Evolutionary conservation across 2,888 invertebrate genomes (phyloP).

Genomic region (Epinotia brunnichana): DNA sequence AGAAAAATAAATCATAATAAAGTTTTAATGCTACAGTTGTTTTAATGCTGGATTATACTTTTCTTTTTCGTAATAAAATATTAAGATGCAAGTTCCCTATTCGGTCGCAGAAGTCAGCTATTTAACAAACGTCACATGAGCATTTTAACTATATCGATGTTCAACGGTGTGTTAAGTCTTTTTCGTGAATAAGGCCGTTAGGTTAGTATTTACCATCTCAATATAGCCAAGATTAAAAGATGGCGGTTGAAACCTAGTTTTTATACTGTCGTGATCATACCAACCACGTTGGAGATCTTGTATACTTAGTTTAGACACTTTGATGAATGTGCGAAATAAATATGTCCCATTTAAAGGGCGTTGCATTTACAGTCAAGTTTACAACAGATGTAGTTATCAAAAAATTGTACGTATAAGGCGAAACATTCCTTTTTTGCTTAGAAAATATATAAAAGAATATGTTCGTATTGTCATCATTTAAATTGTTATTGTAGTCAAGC

Average conservation of each 20-base stretch:
- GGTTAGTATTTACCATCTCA: neutral
- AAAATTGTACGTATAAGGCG: constrained; percentile 21
- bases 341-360: constrained; percentile 29
- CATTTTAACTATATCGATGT: no score
- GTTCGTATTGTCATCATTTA: constrained; percentile 15
- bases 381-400: constrained; percentile 16
- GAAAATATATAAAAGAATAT: constrained; percentile 15
- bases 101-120: no score
- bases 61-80: no score
- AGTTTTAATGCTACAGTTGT: no score
- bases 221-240: neutral
- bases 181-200: no score
- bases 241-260: constrained; percentile 4
- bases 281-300: neutral
- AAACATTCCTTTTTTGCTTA: constrained; percentile 30
- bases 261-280: neutral
- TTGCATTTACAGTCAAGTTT: constrained; percentile 30
- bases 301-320: constrained; percentile 13
- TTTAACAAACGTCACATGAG: no score
- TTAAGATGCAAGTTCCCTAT: no score
- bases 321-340: neutral
- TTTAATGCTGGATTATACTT: no score
- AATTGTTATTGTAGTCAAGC: neutral
- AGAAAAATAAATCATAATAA: no score
- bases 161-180: no score